Evolutionary conservation across 2,888 invertebrate species (phyloP).

Genomic region (Agrotis clavis): DNA sequence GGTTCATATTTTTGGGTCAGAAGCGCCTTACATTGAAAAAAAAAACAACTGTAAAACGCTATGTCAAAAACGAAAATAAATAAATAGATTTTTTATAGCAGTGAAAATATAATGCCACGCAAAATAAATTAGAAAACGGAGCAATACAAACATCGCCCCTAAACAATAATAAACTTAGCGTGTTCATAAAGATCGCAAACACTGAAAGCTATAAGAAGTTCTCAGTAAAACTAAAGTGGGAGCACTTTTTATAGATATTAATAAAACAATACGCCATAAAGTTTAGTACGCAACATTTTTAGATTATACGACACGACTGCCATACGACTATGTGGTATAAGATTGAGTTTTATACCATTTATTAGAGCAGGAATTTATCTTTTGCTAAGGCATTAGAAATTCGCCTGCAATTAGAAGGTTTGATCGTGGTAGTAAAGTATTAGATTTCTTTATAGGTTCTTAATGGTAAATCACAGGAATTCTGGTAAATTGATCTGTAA

Average conservation of each 20-base stretch:
- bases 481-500: conserved; percentile 35
- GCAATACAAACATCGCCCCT: conserved; percentile 40
- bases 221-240: conserved; percentile 80
- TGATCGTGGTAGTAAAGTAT: conserved; percentile 45
- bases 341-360: conserved; percentile 51
- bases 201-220: conserved; percentile 78
- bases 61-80: too few species aligned
- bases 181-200: conserved; percentile 81
- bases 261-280: conserved; percentile 89
- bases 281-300: conserved; percentile 74
- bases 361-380: conserved; percentile 48
- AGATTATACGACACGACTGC: conserved; percentile 69
- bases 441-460: conserved; percentile 41
- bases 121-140: conserved; percentile 44
- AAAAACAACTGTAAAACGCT: too few species aligned
- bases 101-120: conserved; percentile 1
- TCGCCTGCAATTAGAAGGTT: conserved; percentile 56
- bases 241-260: conserved; percentile 89
- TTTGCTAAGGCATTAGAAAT: conserved; percentile 31
- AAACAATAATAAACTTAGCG: conserved; percentile 79
- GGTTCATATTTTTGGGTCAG: too few species aligned
- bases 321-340: conserved; percentile 53
- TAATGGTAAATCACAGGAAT: conserved; percentile 45
- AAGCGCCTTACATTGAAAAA: too few species aligned
- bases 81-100: too few species aligned